phyloP scores from a whole-genome alignment of 2,797 vertebrate genomes.

The Stomatorhinus walkeri region DNA sequence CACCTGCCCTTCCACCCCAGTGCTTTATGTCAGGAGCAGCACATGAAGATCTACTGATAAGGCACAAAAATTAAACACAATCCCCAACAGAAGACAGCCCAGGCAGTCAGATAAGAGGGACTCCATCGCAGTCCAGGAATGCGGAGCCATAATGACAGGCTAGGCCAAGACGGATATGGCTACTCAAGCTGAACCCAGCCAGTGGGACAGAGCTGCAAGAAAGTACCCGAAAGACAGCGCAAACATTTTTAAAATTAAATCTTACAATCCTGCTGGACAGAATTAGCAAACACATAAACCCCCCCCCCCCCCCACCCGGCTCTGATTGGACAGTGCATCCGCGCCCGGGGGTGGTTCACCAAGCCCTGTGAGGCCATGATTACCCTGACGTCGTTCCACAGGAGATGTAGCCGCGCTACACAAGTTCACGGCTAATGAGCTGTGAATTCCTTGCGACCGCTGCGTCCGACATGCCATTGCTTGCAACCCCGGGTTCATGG shows the following conservation, averaged over 20 bases:
- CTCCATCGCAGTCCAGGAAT: neutral
- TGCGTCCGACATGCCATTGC: neutral
- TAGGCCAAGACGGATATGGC: neutral
- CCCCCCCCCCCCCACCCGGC: neutral
- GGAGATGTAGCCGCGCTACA: neutral
- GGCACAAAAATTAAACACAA: neutral
- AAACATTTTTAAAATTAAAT: neutral
- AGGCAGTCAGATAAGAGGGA: neutral
- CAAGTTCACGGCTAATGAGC: neutral
- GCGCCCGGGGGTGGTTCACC: neutral
- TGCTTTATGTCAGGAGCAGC: neutral
- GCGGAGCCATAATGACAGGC: neutral
- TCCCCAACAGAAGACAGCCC: neutral
- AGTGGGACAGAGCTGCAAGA: neutral
- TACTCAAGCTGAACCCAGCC: neutral
- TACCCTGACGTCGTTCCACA: neutral
- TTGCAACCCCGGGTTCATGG: neutral
- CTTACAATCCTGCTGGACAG: neutral
- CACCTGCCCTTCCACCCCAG: neutral
- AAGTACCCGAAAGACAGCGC: neutral
- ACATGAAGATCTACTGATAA: neutral
- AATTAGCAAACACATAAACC: neutral
- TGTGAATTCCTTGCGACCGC: neutral
- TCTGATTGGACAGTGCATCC: neutral
- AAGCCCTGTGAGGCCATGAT: neutral